Evolutionary conservation across 2,888 invertebrate species (phyloP), one percentile per base, ranked within the genome.

Genomic region (Aelia acuminata): DNA sequence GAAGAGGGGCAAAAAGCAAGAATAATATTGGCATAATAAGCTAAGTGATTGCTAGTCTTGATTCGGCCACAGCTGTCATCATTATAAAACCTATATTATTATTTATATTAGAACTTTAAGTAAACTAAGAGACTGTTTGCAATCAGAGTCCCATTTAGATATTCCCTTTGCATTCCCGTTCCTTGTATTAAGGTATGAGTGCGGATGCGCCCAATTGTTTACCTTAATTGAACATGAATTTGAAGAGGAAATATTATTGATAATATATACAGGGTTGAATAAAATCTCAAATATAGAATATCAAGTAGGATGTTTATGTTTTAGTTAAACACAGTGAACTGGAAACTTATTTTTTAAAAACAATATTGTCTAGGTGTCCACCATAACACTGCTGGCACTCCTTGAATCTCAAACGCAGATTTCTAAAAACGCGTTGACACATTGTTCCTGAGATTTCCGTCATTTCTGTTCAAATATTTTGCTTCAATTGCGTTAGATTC

Each of bases 141-240:
- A 57, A 57, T 57, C 57, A 57, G 57, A n/a, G 57, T 26, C 57
- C 53, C 57, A 57, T 57, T 57, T 57, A 57, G 26, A 57, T 26
- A 26, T 57, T 57, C 26, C 57, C 57, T 26, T 13, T 26, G 26
- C 26, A 57, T 13, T 11, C n/a, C 57, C n/a, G 10, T 57, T 57
- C 26, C 57, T 57, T 26, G 11, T 57, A 26, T 26, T 13, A 57
- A 10, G 57, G 26, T 26, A 57, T 53, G 50, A 53, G 50, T 26
- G 57, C 13, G 57, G n/a, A 13, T 26, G 13, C 7, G 13, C 13
- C 3, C 57, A 26, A 57, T 13, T 57, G 13, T 15, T 11, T 3
- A 26, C 10, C n/a, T 26, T 26, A n/a, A n/a, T n/a, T n/a, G 7
- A 22, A 53, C 53, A 53, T n/a, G 22, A 20, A 50, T 3, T 20